A percentile compares a stretch with the other conserved stretches of the same genome.
phyloP scores from a whole-genome alignment of 1,140 invertebrate species.

The Cheumatopsyche charites region DNA sequence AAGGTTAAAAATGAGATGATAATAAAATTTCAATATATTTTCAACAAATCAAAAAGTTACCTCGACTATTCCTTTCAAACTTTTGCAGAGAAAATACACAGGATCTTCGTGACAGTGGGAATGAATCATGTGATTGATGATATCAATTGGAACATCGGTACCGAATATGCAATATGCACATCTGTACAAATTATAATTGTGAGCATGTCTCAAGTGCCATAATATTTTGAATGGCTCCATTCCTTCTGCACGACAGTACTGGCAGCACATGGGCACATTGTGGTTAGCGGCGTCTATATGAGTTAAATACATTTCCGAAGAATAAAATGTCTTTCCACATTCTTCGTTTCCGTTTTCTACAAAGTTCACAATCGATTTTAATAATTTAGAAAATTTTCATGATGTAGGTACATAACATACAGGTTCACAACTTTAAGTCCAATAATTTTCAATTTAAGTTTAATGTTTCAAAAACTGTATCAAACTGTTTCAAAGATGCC shows the following conservation, averaged over 20 bases:
- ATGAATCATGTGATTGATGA: slow-evolving; percentile 26
- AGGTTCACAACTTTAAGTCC: too few relatives aligned
- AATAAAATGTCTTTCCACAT: slow-evolving; percentile 24
- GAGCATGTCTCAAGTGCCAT: background rate
- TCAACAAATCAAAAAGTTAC: background rate
- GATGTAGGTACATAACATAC: too few relatives aligned
- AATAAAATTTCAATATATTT: too few relatives aligned
- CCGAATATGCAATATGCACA: slow-evolving; percentile 29
- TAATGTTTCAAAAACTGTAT: too few relatives aligned
- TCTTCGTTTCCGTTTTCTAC: slow-evolving; percentile 3
- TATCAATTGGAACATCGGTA: background rate
- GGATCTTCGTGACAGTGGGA: background rate
- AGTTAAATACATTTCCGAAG: background rate
- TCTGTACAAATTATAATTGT: slow-evolving; percentile 26
- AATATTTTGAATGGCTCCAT: background rate
- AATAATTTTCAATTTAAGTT: too few relatives aligned
- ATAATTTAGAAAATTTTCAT: too few relatives aligned
- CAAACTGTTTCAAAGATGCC: too few relatives aligned
- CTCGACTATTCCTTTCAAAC: background rate
- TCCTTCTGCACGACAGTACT: background rate
- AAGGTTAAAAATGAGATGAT: too few relatives aligned
- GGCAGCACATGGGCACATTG: slow-evolving; percentile 7
- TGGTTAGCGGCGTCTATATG: background rate
- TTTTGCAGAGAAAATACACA: slow-evolving; percentile 11
- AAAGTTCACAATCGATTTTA: background rate